Percentiles rank a stretch among this genome's conserved stretches.
Conservation (phyloP, 2,113 vertebrate genomes). For the Nibea coibor region DNA sequence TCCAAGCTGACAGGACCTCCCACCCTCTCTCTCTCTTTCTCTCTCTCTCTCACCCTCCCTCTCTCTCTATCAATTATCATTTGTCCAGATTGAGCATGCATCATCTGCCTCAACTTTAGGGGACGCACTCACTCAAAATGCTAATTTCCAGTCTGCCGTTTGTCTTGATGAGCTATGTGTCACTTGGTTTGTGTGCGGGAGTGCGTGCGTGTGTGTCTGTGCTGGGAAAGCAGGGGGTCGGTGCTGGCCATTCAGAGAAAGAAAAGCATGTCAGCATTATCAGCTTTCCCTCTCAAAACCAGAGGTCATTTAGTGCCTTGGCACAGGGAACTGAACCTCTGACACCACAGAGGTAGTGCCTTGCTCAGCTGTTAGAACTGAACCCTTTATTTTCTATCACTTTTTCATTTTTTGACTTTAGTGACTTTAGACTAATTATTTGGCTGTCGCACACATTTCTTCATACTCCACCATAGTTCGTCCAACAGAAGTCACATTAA, state of each 20-base stretch:
- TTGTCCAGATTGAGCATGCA: constrained; percentile 67
- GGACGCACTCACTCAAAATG: constrained; percentile 72
- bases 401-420: background rate
- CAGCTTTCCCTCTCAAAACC: constrained; percentile 46
- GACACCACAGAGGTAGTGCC: constrained; percentile 1
- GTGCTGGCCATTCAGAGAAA: constrained; percentile 34
- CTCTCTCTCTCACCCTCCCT: constrained; percentile 19
- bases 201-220: constrained; percentile 36
- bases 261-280: constrained; percentile 65
- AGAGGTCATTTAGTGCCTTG: constrained; percentile 23
- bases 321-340: constrained; percentile 21
- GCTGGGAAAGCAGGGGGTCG: constrained; percentile 49
- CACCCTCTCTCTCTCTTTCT: constrained; percentile 49
- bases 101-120: constrained; percentile 64
- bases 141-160: constrained; percentile 54
- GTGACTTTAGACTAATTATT: background rate
- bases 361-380: constrained; percentile 3
- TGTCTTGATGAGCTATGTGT: constrained; percentile 59
- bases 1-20: constrained; percentile 82
- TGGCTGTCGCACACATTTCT: no score
- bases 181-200: constrained; percentile 29
- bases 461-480: no score
- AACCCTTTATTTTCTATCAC: no score
- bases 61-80: constrained; percentile 69
- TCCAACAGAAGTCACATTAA: background rate